Conservation (phyloP, 2,888 invertebrate species). For the Phasia obesa region DNA sequence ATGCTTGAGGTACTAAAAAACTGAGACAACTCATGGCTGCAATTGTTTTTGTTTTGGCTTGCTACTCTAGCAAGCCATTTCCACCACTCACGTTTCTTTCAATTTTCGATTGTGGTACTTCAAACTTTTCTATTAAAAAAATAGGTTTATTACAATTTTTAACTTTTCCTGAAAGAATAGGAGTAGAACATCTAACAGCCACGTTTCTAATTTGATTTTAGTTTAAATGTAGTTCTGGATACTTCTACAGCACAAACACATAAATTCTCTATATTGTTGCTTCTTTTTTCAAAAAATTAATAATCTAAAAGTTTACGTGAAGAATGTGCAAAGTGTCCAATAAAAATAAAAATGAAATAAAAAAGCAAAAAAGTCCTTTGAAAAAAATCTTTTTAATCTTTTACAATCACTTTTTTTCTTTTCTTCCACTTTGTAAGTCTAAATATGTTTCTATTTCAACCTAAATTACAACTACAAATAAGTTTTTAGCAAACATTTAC, state of each 20-base stretch:
- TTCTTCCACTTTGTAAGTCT: constrained; percentile 14
- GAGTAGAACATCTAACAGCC: background rate
- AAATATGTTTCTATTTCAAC: constrained; percentile 52
- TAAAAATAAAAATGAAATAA: background rate
- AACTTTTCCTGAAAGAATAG: background rate
- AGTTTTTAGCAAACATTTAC: background rate
- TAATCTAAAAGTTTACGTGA: background rate
- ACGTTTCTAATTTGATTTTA: constrained; percentile 31
- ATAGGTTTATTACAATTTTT: constrained; percentile 27
- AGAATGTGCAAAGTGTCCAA: constrained; percentile 22
- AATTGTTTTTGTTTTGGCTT: background rate
- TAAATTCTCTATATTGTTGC: background rate
- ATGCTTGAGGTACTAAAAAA: no score
- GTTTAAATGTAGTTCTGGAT: background rate
- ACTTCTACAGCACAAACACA: background rate
- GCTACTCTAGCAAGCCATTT: background rate
- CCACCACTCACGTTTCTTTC: constrained; percentile 18
- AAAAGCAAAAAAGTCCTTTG: background rate
- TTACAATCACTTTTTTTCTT: background rate
- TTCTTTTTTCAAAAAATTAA: background rate
- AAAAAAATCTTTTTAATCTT: constrained; percentile 26
- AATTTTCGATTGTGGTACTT: no score
- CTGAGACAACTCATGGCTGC: no score
- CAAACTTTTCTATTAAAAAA: constrained; percentile 12
- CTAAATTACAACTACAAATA: constrained; percentile 56